phyloP scores from a whole-genome alignment of 1,140 invertebrate genomes.

The Solenopsis invicta region DNA sequence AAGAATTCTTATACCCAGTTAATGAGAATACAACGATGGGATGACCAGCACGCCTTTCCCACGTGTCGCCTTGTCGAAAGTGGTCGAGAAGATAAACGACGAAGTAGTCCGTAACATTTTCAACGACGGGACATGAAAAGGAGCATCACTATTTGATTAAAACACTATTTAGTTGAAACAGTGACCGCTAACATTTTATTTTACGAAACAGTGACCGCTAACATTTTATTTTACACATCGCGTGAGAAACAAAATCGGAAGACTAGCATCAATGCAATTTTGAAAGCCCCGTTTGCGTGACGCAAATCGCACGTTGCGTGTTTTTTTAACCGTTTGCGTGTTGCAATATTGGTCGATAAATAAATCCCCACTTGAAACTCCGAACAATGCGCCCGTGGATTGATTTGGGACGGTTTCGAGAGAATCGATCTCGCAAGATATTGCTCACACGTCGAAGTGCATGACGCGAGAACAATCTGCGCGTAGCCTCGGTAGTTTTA shows the following conservation, averaged over 20 bases:
- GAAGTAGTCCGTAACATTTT: slow-evolving; percentile 15
- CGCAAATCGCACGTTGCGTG: background rate
- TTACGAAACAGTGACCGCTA: background rate
- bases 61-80: slow-evolving; percentile 29
- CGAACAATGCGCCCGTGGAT: background rate
- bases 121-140: background rate
- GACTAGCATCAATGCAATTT: background rate
- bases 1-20: background rate
- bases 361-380: background rate
- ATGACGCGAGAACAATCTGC: background rate
- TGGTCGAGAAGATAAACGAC: slow-evolving; percentile 30
- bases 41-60: slow-evolving; percentile 4
- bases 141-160: background rate
- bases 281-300: background rate
- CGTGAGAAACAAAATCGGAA: background rate
- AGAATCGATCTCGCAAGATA: slow-evolving; percentile 11
- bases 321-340: slow-evolving; percentile 10
- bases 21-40: slow-evolving; percentile 42
- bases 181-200: background rate
- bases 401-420: background rate
- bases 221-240: background rate
- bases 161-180: background rate
- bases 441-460: background rate
- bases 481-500: background rate
- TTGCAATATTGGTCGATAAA: slow-evolving; percentile 10